These are phyloP conservation scores for Acrocera orbiculus DNA, from an alignment of 2,888 invertebrate species.

Conservation along the genomic window DNA sequence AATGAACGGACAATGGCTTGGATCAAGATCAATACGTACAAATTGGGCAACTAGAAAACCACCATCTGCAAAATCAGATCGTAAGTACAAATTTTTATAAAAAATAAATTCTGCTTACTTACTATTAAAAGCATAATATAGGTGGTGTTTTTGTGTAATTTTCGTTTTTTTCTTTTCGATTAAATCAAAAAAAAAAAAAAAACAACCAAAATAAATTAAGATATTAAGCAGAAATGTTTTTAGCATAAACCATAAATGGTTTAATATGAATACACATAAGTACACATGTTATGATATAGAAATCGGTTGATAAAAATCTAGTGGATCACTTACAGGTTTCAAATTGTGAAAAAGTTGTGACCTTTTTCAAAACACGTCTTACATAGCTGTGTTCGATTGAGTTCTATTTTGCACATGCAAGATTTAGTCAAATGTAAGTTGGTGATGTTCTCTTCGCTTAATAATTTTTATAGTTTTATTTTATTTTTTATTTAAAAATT, in stretches of 20 bases:
- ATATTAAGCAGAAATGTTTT: not conserved
- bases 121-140: not conserved
- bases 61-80: conserved; percentile 76
- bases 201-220: conserved; percentile 1
- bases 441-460: conserved; percentile 11
- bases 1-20: conserved; percentile 99
- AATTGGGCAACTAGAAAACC: conserved; percentile 99
- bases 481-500: not conserved
- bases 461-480: conserved; percentile 2
- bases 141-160: not conserved
- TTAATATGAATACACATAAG: not conserved
- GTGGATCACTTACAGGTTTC: too few relatives aligned
- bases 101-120: not conserved
- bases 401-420: conserved; percentile 13
- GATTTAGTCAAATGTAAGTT: conserved; percentile 13
- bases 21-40: conserved; percentile 91
- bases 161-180: not conserved
- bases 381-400: conserved; percentile 11
- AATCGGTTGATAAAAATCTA: too few relatives aligned
- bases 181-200: conserved; percentile 1
- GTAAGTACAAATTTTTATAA: conserved; percentile 33
- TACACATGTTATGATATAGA: not conserved
- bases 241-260: too few relatives aligned
- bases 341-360: too few relatives aligned
- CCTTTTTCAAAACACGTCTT: conserved; percentile 7